Evolutionary conservation across 2,113 vertebrate genomes (phyloP).

Genomic region (Siniperca chuatsi): DNA sequence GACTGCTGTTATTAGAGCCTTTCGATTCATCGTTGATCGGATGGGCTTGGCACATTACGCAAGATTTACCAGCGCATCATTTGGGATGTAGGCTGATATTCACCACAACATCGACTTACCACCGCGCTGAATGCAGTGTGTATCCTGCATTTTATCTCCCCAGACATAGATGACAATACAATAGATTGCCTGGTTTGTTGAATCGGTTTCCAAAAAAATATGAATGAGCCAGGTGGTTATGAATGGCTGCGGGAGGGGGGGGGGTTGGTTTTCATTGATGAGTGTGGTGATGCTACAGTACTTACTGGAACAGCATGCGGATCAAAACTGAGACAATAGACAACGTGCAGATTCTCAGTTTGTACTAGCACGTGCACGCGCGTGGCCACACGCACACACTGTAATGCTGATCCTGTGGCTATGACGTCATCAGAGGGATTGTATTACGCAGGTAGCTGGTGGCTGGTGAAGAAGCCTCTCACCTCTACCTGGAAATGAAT

Average conservation of each 20-base stretch:
- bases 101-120: background rate
- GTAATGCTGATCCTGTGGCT: conserved; percentile 48
- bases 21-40: conserved; percentile 39
- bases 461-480: conserved; percentile 23
- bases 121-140: background rate
- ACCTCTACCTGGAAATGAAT: conserved; percentile 29
- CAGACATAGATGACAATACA: background rate
- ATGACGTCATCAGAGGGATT: conserved; percentile 63
- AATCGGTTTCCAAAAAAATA: conserved; percentile 50
- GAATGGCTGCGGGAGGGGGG: conserved; percentile 73
- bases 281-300: conserved; percentile 41
- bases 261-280: conserved; percentile 77
- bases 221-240: conserved; percentile 83
- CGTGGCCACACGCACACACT: background rate
- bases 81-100: conserved; percentile 42
- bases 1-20: conserved; percentile 19
- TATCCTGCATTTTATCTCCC: background rate
- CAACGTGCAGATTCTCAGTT: conserved; percentile 15
- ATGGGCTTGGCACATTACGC: conserved; percentile 81
- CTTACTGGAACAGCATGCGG: conserved; percentile 10
- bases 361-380: background rate
- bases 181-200: conserved; percentile 8
- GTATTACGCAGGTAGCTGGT: conserved; percentile 55
- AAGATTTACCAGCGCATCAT: conserved; percentile 70
- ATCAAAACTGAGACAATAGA: conserved; percentile 18